These are phyloP conservation scores for Campoletis raptor DNA, from an alignment of 2,888 invertebrate species.

Conservation along the genomic window DNA sequence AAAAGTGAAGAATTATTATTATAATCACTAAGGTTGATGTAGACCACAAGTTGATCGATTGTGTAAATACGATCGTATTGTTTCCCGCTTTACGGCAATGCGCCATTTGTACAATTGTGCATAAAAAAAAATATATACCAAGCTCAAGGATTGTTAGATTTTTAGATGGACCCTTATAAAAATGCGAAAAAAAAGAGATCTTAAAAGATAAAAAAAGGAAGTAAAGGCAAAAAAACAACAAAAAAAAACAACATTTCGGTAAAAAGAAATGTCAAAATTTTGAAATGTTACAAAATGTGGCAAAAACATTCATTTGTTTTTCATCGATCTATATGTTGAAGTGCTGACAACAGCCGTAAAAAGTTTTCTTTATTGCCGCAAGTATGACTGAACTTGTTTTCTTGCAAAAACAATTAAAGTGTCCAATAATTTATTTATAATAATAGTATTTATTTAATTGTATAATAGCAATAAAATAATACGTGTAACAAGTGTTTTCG, in stretches of 20 bases:
- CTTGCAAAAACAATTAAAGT: slow-evolving; percentile 66
- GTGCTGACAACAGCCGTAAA: not conserved
- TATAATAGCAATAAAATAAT: slow-evolving; percentile 77
- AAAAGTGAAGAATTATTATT: slow-evolving; percentile 41
- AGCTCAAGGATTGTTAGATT: slow-evolving; percentile 10
- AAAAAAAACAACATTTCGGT: not conserved
- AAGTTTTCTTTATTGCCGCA: slow-evolving; percentile 48
- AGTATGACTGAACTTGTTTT: slow-evolving; percentile 69
- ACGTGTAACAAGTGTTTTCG: slow-evolving; percentile 8
- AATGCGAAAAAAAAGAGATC: slow-evolving; percentile 26
- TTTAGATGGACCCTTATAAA: slow-evolving; percentile 43
- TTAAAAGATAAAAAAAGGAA: not conserved
- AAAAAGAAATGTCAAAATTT: not conserved
- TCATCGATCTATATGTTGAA: slow-evolving; percentile 2
- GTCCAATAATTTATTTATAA: slow-evolving; percentile 73
- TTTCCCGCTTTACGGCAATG: slow-evolving; percentile 52
- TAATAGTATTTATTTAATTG: slow-evolving; percentile 81
- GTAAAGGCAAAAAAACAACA: not conserved
- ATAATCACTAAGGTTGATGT: slow-evolving; percentile 33
- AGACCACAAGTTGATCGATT: slow-evolving; percentile 27
- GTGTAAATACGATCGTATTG: slow-evolving; percentile 28
- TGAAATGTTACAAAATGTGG: slow-evolving; percentile 3
- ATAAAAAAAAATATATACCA: slow-evolving; percentile 70
- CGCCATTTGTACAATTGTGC: slow-evolving; percentile 76
- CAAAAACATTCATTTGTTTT: not conserved